Conservation (phyloP, 1,140 invertebrate species). For the Amphibalanus amphitrite region DNA sequence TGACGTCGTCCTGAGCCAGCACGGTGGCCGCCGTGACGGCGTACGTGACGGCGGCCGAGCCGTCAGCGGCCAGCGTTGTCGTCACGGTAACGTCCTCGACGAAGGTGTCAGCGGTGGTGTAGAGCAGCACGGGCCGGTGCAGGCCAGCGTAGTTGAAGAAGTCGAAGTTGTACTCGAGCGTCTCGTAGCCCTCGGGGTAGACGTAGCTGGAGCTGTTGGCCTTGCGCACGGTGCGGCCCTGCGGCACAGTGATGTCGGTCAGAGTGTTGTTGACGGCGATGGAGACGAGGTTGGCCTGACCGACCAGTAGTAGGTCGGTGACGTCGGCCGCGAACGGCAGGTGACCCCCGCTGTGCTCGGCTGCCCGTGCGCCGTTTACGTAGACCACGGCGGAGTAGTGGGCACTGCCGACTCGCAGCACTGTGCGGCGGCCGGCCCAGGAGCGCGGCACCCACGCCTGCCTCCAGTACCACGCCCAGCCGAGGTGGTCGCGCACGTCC, state of each 20-base stretch:
- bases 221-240: conserved; percentile 34
- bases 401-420: conserved; percentile 65
- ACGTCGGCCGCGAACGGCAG: conserved; percentile 81
- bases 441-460: conserved; percentile 49
- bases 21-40: too few relatives aligned
- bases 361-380: conserved; percentile 60
- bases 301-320: conserved; percentile 42
- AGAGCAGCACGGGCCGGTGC: conserved; percentile 64
- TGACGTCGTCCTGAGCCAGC: too few relatives aligned
- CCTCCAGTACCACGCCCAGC: conserved; percentile 77
- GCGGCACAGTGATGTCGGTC: conserved; percentile 56
- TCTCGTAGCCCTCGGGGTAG: conserved; percentile 43
- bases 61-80: conserved; percentile 27
- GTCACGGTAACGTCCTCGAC: conserved; percentile 68
- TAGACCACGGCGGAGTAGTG: conserved; percentile 47
- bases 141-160: conserved; percentile 98
- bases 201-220: conserved; percentile 21
- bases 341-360: conserved; percentile 80
- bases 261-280: conserved; percentile 88
- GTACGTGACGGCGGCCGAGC: too few relatives aligned
- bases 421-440: conserved; percentile 37
- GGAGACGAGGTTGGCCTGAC: conserved; percentile 52
- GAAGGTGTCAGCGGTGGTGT: conserved; percentile 51
- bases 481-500: conserved; percentile 68
- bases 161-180: conserved; percentile 76